Evolutionary conservation across 2,113 vertebrate genomes (phyloP), one percentile per base, ranked within the genome.

Genomic region (Xenus cinereus): DNA sequence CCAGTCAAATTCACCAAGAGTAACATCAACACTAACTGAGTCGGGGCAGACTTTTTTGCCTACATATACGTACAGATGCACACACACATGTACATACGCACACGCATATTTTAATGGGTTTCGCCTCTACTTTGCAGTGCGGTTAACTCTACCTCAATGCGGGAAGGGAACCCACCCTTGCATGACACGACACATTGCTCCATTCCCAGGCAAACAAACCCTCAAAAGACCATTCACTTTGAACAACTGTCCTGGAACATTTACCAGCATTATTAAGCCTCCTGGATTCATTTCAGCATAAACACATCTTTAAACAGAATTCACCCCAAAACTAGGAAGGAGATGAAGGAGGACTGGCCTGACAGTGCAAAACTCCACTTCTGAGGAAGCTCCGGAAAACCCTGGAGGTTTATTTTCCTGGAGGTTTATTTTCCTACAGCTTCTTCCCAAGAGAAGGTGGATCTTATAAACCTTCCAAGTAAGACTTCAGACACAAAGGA

Each of bases 101-200:
- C 37, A 39, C 9, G 16, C 15, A 14, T 1, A 23, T 22, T 74
- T 63, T 2, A 59, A 6, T 0, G 17, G 35, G 1, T 78, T 50
- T 68, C 4, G 1, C 5, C 76, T 77, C 45, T 39, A 82, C 59
- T 32, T 2, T 54, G 63, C 63, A 56, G 63, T 16, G 30, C 10
- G 0, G 28, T 19, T 1, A 53, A 79, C 56, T 83, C 67, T 84
- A 88, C 63, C 60, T 27, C 6, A 4, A 17, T 32, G 46, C 3
- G 2, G 50, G 24, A 43, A 32, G 18, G 59, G 54, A 71, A 64
- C 30, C 51, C 62, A 45, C 1, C 41, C 84, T 37, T 24, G 60
- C n/a, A 7, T 1, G 46, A 41, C 3, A 46, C 6, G 8, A 35
- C 50, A 37, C 68, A 37, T 0, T n/a, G 69, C 46, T 79, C 43